Conservation (phyloP, 2,888 invertebrate species). For the Rhyacophila evoluta region DNA sequence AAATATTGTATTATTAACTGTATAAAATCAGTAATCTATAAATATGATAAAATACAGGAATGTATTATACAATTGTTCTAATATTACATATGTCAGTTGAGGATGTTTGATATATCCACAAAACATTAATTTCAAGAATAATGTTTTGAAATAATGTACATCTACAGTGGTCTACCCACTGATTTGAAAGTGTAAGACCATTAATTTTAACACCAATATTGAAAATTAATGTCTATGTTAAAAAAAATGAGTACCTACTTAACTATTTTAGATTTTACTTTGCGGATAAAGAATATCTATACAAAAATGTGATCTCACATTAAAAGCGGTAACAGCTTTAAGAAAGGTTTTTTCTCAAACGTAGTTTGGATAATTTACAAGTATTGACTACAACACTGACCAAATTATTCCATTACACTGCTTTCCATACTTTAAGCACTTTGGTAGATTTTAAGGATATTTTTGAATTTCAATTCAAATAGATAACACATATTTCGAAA, state of each 20-base stretch:
- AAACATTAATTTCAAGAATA: not conserved
- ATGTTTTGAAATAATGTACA: not conserved
- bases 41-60: not conserved
- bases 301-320: conserved; percentile 26
- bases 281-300: conserved; percentile 5
- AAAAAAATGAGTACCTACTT: not conserved
- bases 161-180: not conserved
- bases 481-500: not conserved
- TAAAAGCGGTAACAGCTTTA: conserved; percentile 51
- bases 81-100: not conserved
- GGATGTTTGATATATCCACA: not conserved
- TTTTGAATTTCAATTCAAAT: not conserved
- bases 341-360: conserved; percentile 43
- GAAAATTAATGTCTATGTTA: not conserved
- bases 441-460: conserved; percentile 3
- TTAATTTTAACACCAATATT: conserved; percentile 24
- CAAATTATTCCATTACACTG: conserved; percentile 45
- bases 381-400: conserved; percentile 48
- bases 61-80: not conserved
- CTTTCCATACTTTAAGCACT: conserved; percentile 34
- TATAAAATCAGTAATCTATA: not conserved
- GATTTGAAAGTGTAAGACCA: not conserved
- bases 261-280: conserved; percentile 1
- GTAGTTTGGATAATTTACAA: conserved; percentile 43
- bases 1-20: not conserved